Evolutionary conservation across 1,140 invertebrate genomes (phyloP).

Genomic region (Drosophila lacertosa): DNA sequence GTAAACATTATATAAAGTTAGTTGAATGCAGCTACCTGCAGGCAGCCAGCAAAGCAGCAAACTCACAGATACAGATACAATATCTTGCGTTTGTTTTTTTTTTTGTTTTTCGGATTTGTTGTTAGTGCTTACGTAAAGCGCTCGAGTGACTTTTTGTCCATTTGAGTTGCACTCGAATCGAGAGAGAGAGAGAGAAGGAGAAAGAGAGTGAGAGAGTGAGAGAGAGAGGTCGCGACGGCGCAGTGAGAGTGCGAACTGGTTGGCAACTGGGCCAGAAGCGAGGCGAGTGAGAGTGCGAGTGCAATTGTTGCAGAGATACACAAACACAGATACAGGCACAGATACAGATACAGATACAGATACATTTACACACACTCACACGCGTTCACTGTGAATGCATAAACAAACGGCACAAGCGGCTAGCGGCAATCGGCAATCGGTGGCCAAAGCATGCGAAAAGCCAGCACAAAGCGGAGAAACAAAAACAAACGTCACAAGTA

Average conservation of each 20-base stretch:
- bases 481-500: conserved; percentile 71
- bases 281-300: conserved; percentile 31
- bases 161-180: conserved; percentile 44
- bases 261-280: conserved; percentile 28
- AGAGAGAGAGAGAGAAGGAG: no score
- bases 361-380: conserved; percentile 7
- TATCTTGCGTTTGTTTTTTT: conserved; percentile 24
- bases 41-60: conserved; percentile 36
- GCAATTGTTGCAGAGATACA: conserved; percentile 42
- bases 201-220: no score
- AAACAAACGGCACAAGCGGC: conserved; percentile 59
- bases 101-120: conserved; percentile 4
- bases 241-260: conserved; percentile 38
- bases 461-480: conserved; percentile 77
- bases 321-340: conserved; percentile 7
- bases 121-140: conserved; percentile 65
- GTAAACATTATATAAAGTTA: conserved; percentile 67
- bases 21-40: conserved; percentile 60
- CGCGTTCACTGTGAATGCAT: conserved; percentile 53
- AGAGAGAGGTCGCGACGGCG: conserved; percentile 61
- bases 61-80: conserved; percentile 49
- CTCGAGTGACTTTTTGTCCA: conserved; percentile 29
- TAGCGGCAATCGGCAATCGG: conserved; percentile 8
- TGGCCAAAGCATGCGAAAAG: conserved; percentile 70
- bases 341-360: conserved; percentile 7